These are phyloP conservation scores for Myripristis murdjan DNA, from an alignment of 2,797 vertebrate genomes.

Conservation along the genomic window DNA sequence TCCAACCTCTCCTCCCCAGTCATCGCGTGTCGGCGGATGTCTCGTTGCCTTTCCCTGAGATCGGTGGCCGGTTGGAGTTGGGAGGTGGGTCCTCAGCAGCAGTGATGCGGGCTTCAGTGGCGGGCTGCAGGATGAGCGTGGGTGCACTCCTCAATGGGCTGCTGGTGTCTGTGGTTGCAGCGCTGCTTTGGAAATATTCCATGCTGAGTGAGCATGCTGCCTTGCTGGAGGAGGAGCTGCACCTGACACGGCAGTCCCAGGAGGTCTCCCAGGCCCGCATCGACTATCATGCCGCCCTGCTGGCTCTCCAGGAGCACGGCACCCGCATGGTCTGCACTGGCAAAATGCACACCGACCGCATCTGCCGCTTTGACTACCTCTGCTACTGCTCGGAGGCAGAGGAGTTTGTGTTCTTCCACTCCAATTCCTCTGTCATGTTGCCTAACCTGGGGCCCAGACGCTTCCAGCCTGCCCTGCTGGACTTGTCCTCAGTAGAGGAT, in stretches of 20 bases:
- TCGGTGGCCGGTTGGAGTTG: constrained; percentile 58
- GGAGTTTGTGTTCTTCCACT: constrained; percentile 98
- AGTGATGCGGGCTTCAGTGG: constrained; percentile 82
- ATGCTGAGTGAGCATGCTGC: constrained; percentile 90
- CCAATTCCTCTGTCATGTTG: constrained; percentile 94
- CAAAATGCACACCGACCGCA: constrained; percentile 96
- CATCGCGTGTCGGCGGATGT: constrained; percentile 47
- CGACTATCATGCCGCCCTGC: constrained; percentile 94
- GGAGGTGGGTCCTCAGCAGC: constrained; percentile 73
- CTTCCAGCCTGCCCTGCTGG: constrained; percentile 96
- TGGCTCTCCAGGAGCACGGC: constrained; percentile 91
- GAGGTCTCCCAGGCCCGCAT: constrained; percentile 88
- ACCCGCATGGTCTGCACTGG: constrained; percentile 98
- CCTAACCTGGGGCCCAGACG: constrained; percentile 95
- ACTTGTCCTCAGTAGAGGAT: constrained; percentile 97
- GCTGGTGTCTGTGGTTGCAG: constrained; percentile 93
- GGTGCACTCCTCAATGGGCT: constrained; percentile 93
- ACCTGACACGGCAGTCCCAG: constrained; percentile 87
- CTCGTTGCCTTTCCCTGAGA: constrained; percentile 42
- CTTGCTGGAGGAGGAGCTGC: constrained; percentile 92
- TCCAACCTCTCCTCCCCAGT: constrained; percentile 37
- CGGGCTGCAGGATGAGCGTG: constrained; percentile 92
- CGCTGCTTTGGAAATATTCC: constrained; percentile 95
- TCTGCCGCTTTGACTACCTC: constrained; percentile 97
- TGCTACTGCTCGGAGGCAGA: constrained; percentile 96